Percentiles rank a stretch among this genome's conserved stretches.
Evolutionary conservation across 2,797 vertebrate genomes (phyloP).

Genomic region (Premnoplex brunnescens): DNA sequence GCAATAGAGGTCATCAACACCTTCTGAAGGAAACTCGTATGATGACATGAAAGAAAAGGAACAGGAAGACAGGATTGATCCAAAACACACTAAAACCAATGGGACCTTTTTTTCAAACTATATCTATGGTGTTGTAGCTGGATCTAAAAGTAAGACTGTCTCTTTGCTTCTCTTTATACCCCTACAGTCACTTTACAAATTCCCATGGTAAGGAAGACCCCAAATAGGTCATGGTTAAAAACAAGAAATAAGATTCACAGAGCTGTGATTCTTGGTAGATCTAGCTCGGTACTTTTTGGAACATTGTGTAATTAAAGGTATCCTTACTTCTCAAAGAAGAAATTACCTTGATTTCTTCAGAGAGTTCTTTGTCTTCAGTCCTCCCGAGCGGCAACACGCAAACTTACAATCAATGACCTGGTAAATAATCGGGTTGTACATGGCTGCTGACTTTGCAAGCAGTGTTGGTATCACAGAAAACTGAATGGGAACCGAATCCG

Average conservation of each 20-base stretch:
- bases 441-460: slow-evolving; percentile 92
- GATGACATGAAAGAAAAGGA: neutral
- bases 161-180: neutral
- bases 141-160: neutral
- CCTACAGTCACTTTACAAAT: neutral
- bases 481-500: slow-evolving; percentile 87
- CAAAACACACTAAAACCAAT: neutral
- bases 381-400: slow-evolving; percentile 73
- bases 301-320: rapidly evolving
- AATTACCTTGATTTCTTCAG: slow-evolving; percentile 83
- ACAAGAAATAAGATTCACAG: neutral
- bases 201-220: neutral
- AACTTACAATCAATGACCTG: slow-evolving; percentile 88
- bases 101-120: neutral
- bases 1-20: neutral
- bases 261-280: neutral
- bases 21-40: neutral
- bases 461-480: slow-evolving; percentile 90
- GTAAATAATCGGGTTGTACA: slow-evolving; percentile 98
- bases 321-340: neutral
- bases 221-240: neutral
- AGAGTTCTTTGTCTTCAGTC: slow-evolving; percentile 76
- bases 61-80: neutral
- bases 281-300: neutral
- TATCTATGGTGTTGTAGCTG: neutral